Conservation (phyloP, 2,113 vertebrate species). For the Salvelinus namaycush region DNA sequence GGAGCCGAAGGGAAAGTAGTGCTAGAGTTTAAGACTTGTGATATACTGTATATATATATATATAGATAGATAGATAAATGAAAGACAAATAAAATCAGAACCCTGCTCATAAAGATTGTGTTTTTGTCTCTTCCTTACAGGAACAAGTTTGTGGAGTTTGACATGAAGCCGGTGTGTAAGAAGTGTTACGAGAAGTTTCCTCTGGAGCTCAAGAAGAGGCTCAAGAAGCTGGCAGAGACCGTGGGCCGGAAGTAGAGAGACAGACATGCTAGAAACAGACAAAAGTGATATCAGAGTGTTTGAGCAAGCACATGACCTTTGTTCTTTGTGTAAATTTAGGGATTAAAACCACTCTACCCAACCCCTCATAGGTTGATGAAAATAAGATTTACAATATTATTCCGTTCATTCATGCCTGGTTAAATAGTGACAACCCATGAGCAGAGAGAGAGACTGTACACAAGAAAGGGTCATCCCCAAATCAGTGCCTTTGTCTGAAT, state of each 20-base stretch:
- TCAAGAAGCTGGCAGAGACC: conserved; percentile 98
- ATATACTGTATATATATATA: too few relatives aligned
- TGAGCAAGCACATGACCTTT: background rate
- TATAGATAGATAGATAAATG: too few relatives aligned
- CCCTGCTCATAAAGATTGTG: too few relatives aligned
- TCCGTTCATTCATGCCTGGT: background rate
- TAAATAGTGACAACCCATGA: conserved; percentile 4
- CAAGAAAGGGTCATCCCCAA: background rate
- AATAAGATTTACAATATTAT: background rate
- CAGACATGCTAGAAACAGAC: background rate
- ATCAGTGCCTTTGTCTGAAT: conserved; percentile 44
- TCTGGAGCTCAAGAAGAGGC: conserved; percentile 96
- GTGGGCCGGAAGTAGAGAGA: conserved; percentile 83
- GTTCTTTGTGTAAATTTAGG: background rate
- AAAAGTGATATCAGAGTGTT: background rate
- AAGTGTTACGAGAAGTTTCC: conserved; percentile 99
- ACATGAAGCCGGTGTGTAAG: conserved; percentile 99
- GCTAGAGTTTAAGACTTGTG: background rate
- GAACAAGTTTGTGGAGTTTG: conserved; percentile 99
- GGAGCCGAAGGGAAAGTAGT: background rate
- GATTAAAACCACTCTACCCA: too few relatives aligned
- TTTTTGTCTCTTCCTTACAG: conserved; percentile 67
- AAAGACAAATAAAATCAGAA: too few relatives aligned
- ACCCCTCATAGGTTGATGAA: background rate
- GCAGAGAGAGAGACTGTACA: background rate